Evolutionary conservation across 2,797 vertebrate species (phyloP), one percentile per base, ranked within the genome.

Genomic region (Enoplosus armatus): DNA sequence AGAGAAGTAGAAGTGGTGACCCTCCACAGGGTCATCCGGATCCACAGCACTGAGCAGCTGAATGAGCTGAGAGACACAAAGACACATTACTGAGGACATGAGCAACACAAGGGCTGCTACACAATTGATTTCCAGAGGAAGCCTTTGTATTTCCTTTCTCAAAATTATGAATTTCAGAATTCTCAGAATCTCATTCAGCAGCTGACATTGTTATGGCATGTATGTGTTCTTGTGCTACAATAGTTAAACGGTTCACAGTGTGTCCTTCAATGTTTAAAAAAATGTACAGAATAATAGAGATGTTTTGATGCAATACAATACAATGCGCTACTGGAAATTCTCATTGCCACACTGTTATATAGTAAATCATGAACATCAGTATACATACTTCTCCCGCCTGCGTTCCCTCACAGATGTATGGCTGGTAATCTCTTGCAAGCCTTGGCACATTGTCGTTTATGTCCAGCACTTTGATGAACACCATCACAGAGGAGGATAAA

Each of bases 331-430:
- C 7, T 48, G 62, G 47, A 60, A 24, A 68, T 59, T 68, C 14
- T 66, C 16, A 80, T 61, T 81, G 51, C n/a, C 41, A 73, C 14
- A 43, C 45, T 47, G 62, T 56, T 41, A 22, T 26, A 24, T 1
- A 24, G 33, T 84, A 84, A 89, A 89, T 85, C 74, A 59, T 24
- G 6, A 85, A 75, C 77, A 79, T 79, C 79, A 72, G 87, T 27
- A 84, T 86, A 87, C 91, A 87, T 92, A 94, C 98, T 96, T 98
- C 95, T 61, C 97, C 97, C 60, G 95, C 86, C 81, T 91, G 93
- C 45, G 96, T 93, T 83, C 96, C 97, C 94, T 99, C 97, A 91
- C 98, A 99, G 81, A 99, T 96, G 73, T 95, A 98, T n/a, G 95
- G 97, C 89, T 96, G 95, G 88, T 99, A 98, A 77, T 94, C 84